These are phyloP conservation scores for Gallinago nigripennis DNA, from an alignment of 2,797 vertebrate genomes.

Conservation along the genomic window DNA sequence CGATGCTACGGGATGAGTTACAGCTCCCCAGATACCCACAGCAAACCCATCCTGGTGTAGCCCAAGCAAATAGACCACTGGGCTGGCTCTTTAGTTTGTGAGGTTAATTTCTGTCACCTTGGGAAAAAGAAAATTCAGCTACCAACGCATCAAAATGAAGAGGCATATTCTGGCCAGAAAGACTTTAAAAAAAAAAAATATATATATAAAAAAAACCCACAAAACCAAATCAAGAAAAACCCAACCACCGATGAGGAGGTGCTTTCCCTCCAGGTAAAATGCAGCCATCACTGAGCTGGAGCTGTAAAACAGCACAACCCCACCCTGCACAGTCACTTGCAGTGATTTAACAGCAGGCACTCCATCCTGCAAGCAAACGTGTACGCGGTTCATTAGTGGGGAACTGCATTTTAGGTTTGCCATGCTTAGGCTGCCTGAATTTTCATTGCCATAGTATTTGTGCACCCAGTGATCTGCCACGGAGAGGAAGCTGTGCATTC, in stretches of 20 bases:
- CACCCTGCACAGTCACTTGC: not conserved
- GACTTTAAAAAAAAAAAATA: not conserved
- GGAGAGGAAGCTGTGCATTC: not conserved
- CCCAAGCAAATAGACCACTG: accelerated
- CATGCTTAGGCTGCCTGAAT: not conserved
- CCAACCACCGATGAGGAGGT: not conserved
- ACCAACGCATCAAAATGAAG: not conserved
- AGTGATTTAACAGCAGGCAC: not conserved
- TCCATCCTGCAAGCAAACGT: not conserved
- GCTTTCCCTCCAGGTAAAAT: not conserved
- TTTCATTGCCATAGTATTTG: not conserved
- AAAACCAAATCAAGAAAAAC: not conserved
- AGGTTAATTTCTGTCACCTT: not conserved
- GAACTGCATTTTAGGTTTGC: not conserved
- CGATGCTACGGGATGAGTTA: accelerated
- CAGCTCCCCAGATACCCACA: not conserved
- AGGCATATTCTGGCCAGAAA: not conserved
- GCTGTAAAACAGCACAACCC: not conserved
- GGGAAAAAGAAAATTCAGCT: not conserved
- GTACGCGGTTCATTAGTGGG: not conserved
- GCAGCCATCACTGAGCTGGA: not conserved
- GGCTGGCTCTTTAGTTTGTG: not conserved
- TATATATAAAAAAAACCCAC: no score
- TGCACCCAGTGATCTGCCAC: not conserved
- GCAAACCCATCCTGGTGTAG: not conserved